Evolutionary conservation across 2,888 invertebrate species (phyloP).

Genomic region (Sphaerophoria rueppellii): DNA sequence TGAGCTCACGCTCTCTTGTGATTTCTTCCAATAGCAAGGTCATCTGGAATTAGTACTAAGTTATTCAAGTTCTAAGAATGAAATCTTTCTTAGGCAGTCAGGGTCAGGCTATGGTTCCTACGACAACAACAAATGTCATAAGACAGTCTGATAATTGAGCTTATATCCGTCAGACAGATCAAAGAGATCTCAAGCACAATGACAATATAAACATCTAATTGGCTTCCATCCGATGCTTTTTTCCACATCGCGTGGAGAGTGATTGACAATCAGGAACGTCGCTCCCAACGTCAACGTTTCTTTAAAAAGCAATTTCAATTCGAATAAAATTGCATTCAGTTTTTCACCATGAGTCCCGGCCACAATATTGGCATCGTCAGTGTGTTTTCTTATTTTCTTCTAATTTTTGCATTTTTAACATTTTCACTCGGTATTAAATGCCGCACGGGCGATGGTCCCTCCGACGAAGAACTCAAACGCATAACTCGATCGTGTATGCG

Average conservation of each 20-base stretch:
- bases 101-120: too few relatives aligned
- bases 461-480: slow-evolving; percentile 84
- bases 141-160: too few relatives aligned
- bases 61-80: neutral
- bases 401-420: neutral
- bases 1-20: slow-evolving; percentile 82
- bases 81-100: neutral
- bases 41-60: slow-evolving; percentile 76
- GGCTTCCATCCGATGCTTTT: too few relatives aligned
- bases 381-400: slow-evolving; percentile 1
- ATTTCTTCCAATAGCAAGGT: slow-evolving; percentile 81
- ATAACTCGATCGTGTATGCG: slow-evolving; percentile 85
- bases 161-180: too few relatives aligned
- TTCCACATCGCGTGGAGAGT: too few relatives aligned
- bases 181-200: too few relatives aligned
- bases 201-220: too few relatives aligned
- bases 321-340: neutral
- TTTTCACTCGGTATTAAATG: slow-evolving; percentile 83
- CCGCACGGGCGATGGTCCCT: slow-evolving; percentile 84
- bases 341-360: slow-evolving; percentile 8
- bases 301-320: too few relatives aligned
- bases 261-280: too few relatives aligned
- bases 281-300: too few relatives aligned
- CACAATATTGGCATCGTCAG: neutral
- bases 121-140: too few relatives aligned